Conservation (phyloP, 2,113 vertebrate species). For the Mungos mungo region DNA sequence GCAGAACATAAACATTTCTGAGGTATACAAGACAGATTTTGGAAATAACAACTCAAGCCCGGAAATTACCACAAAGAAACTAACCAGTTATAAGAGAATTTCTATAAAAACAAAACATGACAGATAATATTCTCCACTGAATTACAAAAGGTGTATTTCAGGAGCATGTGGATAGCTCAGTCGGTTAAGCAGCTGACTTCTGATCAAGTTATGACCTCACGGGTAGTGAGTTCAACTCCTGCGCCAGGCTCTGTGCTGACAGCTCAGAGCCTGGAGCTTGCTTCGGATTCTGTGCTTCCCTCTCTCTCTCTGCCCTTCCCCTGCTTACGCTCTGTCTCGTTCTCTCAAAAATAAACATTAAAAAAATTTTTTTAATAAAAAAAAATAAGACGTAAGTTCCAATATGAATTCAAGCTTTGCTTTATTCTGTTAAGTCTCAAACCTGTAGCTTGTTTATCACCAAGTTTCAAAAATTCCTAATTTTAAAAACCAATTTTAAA, state of each 20-base stretch:
- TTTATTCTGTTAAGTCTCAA: not conserved
- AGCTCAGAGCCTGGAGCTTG: too few species aligned
- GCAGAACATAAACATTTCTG: conserved; percentile 10
- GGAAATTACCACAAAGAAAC: conserved; percentile 27
- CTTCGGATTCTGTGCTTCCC: too few species aligned
- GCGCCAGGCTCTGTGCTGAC: too few species aligned
- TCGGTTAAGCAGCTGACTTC: too few species aligned
- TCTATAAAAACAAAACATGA: not conserved
- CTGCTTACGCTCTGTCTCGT: too few species aligned
- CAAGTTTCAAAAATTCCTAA: conserved; percentile 1
- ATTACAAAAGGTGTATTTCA: conserved; percentile 4
- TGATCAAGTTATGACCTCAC: too few species aligned
- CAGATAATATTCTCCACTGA: not conserved
- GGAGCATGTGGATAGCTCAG: too few species aligned
- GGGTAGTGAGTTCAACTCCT: too few species aligned
- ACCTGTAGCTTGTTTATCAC: not conserved
- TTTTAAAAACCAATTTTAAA: conserved; percentile 15
- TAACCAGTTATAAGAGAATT: not conserved
- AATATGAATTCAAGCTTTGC: not conserved
- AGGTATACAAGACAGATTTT: conserved; percentile 9
- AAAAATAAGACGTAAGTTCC: not conserved
- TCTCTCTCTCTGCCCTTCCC: too few species aligned
- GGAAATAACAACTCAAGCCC: conserved; percentile 6
- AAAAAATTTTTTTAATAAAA: too few species aligned
- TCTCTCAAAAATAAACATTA: too few species aligned